Evolutionary conservation across 1,140 invertebrate genomes (phyloP), one percentile per base, ranked within the genome.

Genomic region (Dendrolimus kikuchii): DNA sequence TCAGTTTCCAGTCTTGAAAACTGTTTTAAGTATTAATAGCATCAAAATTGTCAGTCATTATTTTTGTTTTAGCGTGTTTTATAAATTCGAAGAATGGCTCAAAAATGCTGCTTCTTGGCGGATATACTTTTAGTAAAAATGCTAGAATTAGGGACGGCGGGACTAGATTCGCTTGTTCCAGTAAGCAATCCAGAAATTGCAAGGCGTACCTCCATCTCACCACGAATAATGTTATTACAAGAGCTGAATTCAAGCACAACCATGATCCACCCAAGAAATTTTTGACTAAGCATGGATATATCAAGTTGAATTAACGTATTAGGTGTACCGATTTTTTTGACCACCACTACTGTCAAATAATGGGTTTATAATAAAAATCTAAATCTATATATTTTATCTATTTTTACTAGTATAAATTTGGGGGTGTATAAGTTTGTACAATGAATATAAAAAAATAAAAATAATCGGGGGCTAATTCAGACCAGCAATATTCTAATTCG

Each of bases 51-150:
- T 23, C 23, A 23, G 23, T 23, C 23, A 23, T 10, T 44, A n/a
- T 23, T 5, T 43, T 10, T 46, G 42, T 63, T 60, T 36, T 40
- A 66, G 60, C 47, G 0, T n/a, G 7, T 3, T 66, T 57, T 38
- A 57, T 63, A 7, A 60, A 51, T n/a, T 51, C 47, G 6, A 5
- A 10, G 38, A 43, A 36, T 7, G 62, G 66, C 2, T 44, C 43
- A 2, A 45, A 38, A 5, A 23, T 65, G 8, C 43, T 68, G 2
- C 23, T 65, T 6, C 7, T 57, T 36, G 46, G 53, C 5, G 55
- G 49, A 5, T 60, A 53, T 40, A 47, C 60, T 4, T 68, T 53
- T 49, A 60, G 54, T 23, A 64, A 59, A 37, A 58, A 53, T 37
- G 39, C 47, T 8, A 48, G 6, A 23, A n/a, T 60, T 6, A 54